These are phyloP conservation scores for Neodiprion pinetum DNA, from an alignment of 1,140 invertebrate genomes.

Conservation along the genomic window DNA sequence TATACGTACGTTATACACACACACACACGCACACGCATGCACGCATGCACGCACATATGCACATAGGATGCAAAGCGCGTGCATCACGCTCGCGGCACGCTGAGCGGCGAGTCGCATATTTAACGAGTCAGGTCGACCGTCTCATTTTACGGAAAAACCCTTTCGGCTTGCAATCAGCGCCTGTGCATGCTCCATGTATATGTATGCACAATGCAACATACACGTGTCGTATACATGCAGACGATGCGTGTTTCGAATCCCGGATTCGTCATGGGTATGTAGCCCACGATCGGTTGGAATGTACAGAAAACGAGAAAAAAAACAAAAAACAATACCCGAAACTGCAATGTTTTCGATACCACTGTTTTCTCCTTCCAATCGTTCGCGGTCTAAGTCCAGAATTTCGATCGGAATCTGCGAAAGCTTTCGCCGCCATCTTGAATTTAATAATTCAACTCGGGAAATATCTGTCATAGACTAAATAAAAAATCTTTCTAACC, in stretches of 20 bases:
- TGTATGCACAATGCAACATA: background rate
- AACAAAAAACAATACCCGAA: too few relatives aligned
- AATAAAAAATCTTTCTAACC: too few relatives aligned
- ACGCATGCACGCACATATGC: constrained; percentile 28
- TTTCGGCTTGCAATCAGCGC: background rate
- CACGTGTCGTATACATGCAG: background rate
- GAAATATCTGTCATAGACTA: too few relatives aligned
- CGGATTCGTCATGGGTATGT: background rate
- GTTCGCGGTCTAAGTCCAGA: too few relatives aligned
- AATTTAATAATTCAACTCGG: too few relatives aligned
- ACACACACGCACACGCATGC: constrained; percentile 29
- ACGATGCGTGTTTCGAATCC: background rate
- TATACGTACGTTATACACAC: constrained; percentile 21
- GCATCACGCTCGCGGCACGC: constrained; percentile 4
- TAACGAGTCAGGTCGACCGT: background rate
- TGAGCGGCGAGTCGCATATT: background rate
- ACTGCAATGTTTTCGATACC: too few relatives aligned
- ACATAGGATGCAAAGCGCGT: constrained; percentile 3
- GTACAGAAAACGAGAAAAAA: too few relatives aligned
- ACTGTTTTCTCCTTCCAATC: too few relatives aligned
- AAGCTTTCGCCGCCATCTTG: too few relatives aligned
- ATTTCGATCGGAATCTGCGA: too few relatives aligned
- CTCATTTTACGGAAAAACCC: background rate
- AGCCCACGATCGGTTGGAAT: background rate
- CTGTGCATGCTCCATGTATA: background rate